Evolutionary conservation across 2,888 invertebrate species (phyloP).

Genomic region (Synanthedon andrenaeformis): DNA sequence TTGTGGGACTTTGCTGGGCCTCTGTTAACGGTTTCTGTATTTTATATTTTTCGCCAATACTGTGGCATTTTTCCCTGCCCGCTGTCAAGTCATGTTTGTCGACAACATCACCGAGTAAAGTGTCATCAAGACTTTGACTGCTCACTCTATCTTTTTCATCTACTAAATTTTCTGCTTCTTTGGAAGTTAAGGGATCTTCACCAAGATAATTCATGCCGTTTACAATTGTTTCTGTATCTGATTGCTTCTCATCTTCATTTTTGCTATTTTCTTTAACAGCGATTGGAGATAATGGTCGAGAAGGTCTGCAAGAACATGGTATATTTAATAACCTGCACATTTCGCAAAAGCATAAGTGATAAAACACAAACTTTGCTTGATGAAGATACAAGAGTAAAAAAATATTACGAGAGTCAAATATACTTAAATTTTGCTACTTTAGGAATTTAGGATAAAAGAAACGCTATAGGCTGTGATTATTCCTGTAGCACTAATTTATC

Average conservation of each 20-base stretch:
- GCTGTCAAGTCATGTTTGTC: conserved; percentile 44
- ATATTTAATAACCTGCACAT: no score
- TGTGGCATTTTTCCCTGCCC: conserved; percentile 60
- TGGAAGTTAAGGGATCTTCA: conserved; percentile 44
- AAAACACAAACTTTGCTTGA: no score
- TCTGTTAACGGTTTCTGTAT: conserved; percentile 42
- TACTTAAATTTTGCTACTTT: no score
- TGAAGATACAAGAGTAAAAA: no score
- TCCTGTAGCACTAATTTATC: no score
- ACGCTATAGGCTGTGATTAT: no score
- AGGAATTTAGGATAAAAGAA: no score
- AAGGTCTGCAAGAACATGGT: conserved; percentile 26
- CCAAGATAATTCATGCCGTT: conserved; percentile 35
- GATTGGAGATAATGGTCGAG: conserved; percentile 52
- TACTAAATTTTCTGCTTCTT: conserved; percentile 50
- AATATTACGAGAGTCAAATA: no score
- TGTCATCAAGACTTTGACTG: conserved; percentile 57
- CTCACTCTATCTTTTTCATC: conserved; percentile 60
- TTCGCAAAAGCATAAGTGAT: no score
- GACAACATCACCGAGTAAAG: conserved; percentile 38
- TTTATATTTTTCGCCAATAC: conserved; percentile 63
- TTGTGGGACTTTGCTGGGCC: conserved; percentile 63
- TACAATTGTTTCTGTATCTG: conserved; percentile 25
- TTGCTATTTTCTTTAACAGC: conserved; percentile 18
- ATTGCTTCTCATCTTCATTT: conserved; percentile 23